These are phyloP conservation scores for Megamerina dolium DNA, from an alignment of 2,888 invertebrate genomes.

Conservation along the genomic window DNA sequence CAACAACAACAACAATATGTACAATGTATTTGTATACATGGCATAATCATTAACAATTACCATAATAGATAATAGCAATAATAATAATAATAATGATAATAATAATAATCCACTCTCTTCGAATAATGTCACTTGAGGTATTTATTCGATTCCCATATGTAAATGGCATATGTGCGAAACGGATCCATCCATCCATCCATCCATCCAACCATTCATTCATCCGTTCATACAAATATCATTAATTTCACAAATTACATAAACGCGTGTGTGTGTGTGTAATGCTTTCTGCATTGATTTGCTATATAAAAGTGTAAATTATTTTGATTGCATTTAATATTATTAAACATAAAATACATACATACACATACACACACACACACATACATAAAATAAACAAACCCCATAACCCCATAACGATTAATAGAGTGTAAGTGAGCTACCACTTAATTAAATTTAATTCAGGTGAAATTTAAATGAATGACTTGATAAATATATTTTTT, in stretches of 20 bases:
- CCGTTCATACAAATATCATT: background rate
- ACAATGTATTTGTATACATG: too few species aligned
- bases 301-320: constrained; percentile 13
- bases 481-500: constrained; percentile 6
- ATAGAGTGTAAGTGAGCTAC: background rate
- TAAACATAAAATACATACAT: background rate
- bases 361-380: too few species aligned
- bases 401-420: too few species aligned
- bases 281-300: constrained; percentile 1
- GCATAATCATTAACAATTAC: background rate
- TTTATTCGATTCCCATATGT: background rate
- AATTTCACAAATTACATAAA: too few species aligned
- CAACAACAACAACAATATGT: too few species aligned
- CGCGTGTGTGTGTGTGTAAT: too few species aligned
- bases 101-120: background rate
- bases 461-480: constrained; percentile 11
- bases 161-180: background rate
- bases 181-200: background rate
- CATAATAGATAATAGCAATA: too few species aligned
- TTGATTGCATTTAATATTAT: constrained; percentile 14
- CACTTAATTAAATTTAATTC: constrained; percentile 15
- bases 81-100: too few species aligned
- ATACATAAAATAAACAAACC: too few species aligned
- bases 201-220: background rate
- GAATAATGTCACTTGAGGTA: background rate